Percentiles rank a stretch among this genome's conserved stretches.
phyloP scores from a whole-genome alignment of 2,797 vertebrate species.

The Peromyscus eremicus region DNA sequence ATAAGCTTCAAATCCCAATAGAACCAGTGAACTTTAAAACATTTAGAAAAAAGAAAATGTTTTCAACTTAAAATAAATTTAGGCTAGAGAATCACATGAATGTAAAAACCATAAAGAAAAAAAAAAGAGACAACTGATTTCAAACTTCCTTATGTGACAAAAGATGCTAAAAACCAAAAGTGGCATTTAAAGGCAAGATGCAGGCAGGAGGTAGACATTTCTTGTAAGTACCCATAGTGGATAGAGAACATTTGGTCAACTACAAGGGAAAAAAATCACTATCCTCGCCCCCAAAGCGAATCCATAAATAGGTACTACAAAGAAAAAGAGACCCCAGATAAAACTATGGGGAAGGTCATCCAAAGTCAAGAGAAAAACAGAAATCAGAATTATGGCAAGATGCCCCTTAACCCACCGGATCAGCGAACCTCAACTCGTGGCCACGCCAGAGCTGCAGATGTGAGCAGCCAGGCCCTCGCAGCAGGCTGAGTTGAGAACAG shows the following conservation, averaged over 20 bases:
- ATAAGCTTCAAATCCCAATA: not conserved
- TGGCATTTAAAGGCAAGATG: not conserved
- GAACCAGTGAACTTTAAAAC: constrained; percentile 33
- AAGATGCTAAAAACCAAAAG: constrained; percentile 7
- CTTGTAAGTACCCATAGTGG: not conserved
- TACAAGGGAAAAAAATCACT: not conserved
- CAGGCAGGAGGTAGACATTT: not conserved
- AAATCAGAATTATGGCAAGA: not conserved
- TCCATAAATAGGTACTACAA: not conserved
- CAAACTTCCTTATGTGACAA: not conserved
- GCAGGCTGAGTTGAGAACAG: not conserved
- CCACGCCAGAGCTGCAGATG: not conserved
- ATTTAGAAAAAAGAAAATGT: not conserved
- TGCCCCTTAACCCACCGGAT: not conserved
- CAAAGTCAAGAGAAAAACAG: not conserved
- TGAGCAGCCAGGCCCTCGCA: not conserved
- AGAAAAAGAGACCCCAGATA: not conserved
- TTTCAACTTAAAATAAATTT: not conserved
- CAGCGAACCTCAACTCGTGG: not conserved
- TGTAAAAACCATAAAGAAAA: not conserved
- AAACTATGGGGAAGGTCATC: not conserved
- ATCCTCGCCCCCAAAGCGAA: not conserved
- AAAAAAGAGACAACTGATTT: not conserved
- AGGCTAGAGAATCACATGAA: not conserved
- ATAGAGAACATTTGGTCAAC: not conserved